Evolutionary conservation across 1,140 invertebrate genomes (phyloP).

Genomic region (Odontomachus brunneus): DNA sequence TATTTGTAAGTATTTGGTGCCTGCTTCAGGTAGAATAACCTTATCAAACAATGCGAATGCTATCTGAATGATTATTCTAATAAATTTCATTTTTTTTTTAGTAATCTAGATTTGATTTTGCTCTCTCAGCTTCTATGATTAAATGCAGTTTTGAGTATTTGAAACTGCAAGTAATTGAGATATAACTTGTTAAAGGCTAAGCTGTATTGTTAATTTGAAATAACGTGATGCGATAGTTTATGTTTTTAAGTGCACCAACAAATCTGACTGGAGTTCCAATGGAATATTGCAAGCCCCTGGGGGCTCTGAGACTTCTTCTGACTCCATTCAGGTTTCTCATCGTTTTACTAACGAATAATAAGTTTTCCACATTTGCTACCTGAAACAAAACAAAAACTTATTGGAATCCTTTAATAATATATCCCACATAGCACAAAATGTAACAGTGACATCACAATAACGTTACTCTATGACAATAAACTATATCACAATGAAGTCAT

Average conservation of each 20-base stretch:
- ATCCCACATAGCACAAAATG: no score
- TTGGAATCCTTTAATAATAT: not conserved
- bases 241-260: conserved; percentile 51
- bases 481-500: no score
- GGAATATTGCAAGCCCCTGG: conserved; percentile 81
- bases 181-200: no score
- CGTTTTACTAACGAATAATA: conserved; percentile 73
- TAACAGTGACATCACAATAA: no score
- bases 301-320: conserved; percentile 84
- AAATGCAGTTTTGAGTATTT: conserved; percentile 9
- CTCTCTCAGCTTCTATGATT: not conserved
- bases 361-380: conserved; percentile 78
- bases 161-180: no score
- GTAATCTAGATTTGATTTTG: conserved; percentile 2
- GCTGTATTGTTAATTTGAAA: not conserved
- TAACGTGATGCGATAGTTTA: conserved; percentile 9
- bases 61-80: no score
- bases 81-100: no score
- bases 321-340: conserved; percentile 84
- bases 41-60: no score
- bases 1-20: not conserved
- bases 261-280: conserved; percentile 67
- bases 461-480: no score
- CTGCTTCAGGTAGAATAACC: not conserved
- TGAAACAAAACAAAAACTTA: conserved; percentile 66